phyloP scores from a whole-genome alignment of 2,113 vertebrate genomes.

The Gymnarchus niloticus region DNA sequence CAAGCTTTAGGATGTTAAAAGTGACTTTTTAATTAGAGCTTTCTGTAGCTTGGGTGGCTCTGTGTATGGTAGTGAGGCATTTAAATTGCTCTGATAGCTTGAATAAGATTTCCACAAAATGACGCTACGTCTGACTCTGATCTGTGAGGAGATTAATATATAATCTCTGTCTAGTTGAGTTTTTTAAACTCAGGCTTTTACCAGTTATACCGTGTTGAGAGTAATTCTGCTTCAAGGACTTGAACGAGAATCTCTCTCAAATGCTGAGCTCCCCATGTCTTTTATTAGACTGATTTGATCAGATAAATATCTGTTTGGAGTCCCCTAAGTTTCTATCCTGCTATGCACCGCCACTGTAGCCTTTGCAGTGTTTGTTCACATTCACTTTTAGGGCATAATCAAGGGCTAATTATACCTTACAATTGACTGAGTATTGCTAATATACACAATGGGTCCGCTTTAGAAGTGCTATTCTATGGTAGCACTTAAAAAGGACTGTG shows the following conservation, averaged over 20 bases:
- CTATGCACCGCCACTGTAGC: background rate
- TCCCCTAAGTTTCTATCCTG: background rate
- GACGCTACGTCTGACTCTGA: background rate
- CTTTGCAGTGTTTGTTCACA: background rate
- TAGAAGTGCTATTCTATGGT: background rate
- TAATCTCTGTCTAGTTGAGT: constrained; percentile 5
- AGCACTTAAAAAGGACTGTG: background rate
- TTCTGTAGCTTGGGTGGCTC: background rate
- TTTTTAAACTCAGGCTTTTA: background rate
- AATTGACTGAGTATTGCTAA: background rate
- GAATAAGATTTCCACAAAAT: background rate
- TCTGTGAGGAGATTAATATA: background rate
- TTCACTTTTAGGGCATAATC: background rate
- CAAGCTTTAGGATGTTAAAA: background rate
- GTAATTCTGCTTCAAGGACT: background rate
- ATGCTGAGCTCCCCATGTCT: background rate
- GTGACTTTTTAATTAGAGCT: background rate
- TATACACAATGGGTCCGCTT: background rate
- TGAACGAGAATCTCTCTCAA: background rate
- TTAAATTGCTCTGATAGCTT: background rate
- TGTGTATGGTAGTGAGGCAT: background rate
- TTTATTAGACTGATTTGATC: background rate
- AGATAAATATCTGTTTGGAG: background rate
- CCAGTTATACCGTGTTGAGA: background rate
- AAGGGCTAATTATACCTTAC: background rate